A percentile compares a stretch with the other conserved stretches of the same genome.
phyloP scores from a whole-genome alignment of 1,140 invertebrate species.

The Lineus longissimus region DNA sequence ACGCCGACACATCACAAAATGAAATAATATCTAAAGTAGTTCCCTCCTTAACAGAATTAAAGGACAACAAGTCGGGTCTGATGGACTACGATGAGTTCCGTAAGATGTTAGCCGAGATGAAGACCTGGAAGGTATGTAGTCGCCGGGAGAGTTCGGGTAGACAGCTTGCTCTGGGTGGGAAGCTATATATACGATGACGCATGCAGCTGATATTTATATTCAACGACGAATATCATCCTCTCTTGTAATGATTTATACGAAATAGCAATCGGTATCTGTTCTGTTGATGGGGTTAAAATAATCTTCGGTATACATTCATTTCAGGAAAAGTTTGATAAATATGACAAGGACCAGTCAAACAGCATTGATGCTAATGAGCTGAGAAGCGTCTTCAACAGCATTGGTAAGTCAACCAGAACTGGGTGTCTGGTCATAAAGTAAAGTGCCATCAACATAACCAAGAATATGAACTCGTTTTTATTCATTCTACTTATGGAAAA shows the following conservation, averaged over 20 bases:
- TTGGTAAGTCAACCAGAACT: slow-evolving; percentile 27
- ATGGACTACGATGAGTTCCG: slow-evolving; percentile 25
- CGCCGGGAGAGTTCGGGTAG: no score
- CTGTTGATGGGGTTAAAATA: neutral
- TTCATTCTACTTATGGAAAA: no score
- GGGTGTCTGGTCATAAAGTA: neutral
- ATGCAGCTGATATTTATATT: no score
- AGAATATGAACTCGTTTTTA: no score
- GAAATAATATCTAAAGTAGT: no score
- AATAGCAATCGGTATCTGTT: no score
- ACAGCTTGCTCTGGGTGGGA: no score
- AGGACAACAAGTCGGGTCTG: slow-evolving; percentile 29
- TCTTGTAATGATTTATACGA: no score
- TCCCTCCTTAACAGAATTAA: slow-evolving; percentile 16
- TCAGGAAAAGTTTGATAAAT: slow-evolving; percentile 34
- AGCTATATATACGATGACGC: no score
- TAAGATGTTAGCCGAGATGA: slow-evolving; percentile 31
- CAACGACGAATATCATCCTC: no score
- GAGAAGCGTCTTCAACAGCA: slow-evolving; percentile 24
- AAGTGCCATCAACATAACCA: neutral
- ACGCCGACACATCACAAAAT: no score
- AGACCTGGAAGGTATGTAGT: slow-evolving; percentile 29
- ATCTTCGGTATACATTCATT: slow-evolving; percentile 9
- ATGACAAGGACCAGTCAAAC: slow-evolving; percentile 28
- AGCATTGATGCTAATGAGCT: slow-evolving; percentile 35